A percentile compares a stretch with the other conserved stretches of the same genome.
Evolutionary conservation across 64 coral and sea anemone genomes (phyloP).

Genomic region (Pachyseris speciosa): DNA sequence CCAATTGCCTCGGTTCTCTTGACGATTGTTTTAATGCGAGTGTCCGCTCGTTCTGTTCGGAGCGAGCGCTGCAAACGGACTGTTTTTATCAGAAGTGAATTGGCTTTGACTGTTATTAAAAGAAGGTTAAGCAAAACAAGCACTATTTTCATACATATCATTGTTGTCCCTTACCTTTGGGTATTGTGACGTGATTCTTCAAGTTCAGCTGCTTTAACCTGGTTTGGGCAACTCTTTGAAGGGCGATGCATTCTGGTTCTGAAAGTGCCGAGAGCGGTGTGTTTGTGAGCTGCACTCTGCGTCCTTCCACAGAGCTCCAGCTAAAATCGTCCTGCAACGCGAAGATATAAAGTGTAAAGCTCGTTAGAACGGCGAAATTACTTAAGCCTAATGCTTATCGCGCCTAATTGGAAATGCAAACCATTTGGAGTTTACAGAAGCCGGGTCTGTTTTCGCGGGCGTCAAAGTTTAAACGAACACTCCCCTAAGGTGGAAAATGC

Average conservation of each 20-base stretch:
- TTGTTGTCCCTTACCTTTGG: constrained; percentile 70
- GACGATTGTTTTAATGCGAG: background rate
- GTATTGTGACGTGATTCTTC: constrained; percentile 91
- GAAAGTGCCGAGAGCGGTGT: constrained; percentile 64
- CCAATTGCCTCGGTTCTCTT: constrained; percentile 6
- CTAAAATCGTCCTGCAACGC: constrained; percentile 74
- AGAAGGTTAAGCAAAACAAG: background rate
- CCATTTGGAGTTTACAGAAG: constrained; percentile 16
- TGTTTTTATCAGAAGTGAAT: background rate
- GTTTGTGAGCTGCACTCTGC: constrained; percentile 63
- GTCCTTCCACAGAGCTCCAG: constrained; percentile 83
- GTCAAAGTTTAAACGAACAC: background rate
- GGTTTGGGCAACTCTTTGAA: constrained; percentile 80
- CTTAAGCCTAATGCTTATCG: constrained; percentile 17
- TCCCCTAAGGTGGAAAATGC: background rate
- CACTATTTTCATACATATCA: background rate
- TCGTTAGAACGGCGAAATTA: constrained; percentile 46
- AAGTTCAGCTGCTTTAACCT: constrained; percentile 79
- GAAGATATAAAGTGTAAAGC: constrained; percentile 1
- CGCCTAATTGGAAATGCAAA: constrained; percentile 95
- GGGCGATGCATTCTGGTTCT: constrained; percentile 78
- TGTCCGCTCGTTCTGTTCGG: background rate
- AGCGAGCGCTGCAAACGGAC: constrained; percentile 23
- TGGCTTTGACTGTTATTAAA: constrained; percentile 3
- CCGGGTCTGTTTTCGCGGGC: background rate